Percentiles rank a stretch among this genome's conserved stretches.
phyloP scores from a whole-genome alignment of 1,140 invertebrate species.

The Pogonomyrmex barbatus region DNA sequence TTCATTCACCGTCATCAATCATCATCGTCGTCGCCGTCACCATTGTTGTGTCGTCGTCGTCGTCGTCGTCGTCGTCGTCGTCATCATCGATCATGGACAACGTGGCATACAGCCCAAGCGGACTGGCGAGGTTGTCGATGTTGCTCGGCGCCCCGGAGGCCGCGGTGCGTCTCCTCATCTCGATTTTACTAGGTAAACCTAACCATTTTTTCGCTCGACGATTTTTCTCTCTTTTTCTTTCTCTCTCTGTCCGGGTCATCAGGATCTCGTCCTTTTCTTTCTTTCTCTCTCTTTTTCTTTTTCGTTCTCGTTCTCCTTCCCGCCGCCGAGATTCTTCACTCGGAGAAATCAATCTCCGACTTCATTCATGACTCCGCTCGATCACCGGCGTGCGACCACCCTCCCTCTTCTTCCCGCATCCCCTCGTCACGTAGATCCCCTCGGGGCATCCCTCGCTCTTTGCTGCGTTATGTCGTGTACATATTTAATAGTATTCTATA shows the following conservation, averaged over 20 bases:
- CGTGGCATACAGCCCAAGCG: slow-evolving; percentile 3
- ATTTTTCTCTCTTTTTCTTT: too few relatives aligned
- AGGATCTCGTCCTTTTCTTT: background rate
- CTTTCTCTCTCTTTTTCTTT: background rate
- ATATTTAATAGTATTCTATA: background rate
- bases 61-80: background rate
- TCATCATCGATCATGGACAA: slow-evolving; percentile 35
- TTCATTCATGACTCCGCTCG: slow-evolving; percentile 36
- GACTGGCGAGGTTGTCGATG: slow-evolving; percentile 75
- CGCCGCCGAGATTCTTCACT: too few relatives aligned
- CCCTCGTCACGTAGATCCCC: background rate
- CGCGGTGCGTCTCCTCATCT: slow-evolving; percentile 90
- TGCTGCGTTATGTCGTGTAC: background rate
- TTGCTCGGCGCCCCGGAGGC: slow-evolving; percentile 86
- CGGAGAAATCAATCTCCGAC: background rate
- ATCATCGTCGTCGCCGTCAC: background rate
- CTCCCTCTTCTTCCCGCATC: slow-evolving; percentile 47
- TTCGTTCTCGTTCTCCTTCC: too few relatives aligned
- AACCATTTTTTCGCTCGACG: background rate
- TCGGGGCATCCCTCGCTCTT: background rate
- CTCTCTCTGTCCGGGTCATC: background rate
- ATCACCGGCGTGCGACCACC: background rate
- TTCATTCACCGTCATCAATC: background rate
- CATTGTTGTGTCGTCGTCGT: background rate
- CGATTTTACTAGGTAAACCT: slow-evolving; percentile 89